Evolutionary conservation across 2,113 vertebrate species (phyloP), one percentile per base, ranked within the genome.

Genomic region (Sclerurus mexicanus): DNA sequence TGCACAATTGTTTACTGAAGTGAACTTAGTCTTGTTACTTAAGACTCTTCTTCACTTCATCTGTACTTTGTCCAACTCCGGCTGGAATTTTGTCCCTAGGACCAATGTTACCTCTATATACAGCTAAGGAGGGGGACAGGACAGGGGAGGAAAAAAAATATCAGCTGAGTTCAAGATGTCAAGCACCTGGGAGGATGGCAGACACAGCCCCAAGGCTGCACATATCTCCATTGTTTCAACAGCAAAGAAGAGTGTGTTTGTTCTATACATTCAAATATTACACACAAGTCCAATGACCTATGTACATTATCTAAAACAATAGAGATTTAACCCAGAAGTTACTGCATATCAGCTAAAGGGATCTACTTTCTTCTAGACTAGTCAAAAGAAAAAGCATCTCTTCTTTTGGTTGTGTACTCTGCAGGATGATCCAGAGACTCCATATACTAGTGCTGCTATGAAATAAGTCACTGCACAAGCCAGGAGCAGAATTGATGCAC

Each of bases 301-400:
- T 2, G 37, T 1, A 2, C 12, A 25, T 6, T 40, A 44, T 7
- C 25, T 62, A 58, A 66, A 85, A 4, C 27, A 67, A 52, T 0
- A 4, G 7, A 59, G 24, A 50, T 58, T 62, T 50, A 85, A 84
- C 13, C 40, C 28, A 67, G 55, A 20, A 52, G 24, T n/a, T 72
- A 59, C 2, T 76, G 50, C 20, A 1, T 8, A n/a, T n/a, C 55
- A 74, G 18, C 46, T 77, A 53, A 73, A 73, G n/a, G 67, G n/a
- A 63, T 39, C 15, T 16, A 4, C 16, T 39, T 40, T 40, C n/a
- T 67, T 67, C 40, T 49, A 14, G 40, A 40, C 24, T 1, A 83
- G 10, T 50, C 46, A 31, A 77, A 23, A 46, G 30, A 6, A 33
- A 25, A 46, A 28, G 0, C 7, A 35, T 13, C 17, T 60, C 35